A percentile compares a stretch with the other conserved stretches of the same genome.
phyloP scores from a whole-genome alignment of 2,113 vertebrate genomes.

The Phylloscopus trochiloides region DNA sequence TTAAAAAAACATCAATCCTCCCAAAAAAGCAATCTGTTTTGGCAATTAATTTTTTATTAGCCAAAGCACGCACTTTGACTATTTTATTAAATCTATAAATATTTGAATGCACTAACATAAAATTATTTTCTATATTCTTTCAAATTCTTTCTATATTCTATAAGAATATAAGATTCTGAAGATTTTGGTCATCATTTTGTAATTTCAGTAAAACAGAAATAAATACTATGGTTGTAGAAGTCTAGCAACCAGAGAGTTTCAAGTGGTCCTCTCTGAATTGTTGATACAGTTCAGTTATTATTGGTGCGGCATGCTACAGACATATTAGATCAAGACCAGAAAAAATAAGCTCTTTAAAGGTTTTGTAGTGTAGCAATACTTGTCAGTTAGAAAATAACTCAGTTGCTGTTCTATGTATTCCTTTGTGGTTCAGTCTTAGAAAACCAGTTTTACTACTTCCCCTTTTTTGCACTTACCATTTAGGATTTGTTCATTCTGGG shows the following conservation, averaged over 20 bases:
- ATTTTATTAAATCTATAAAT: not conserved
- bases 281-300: not conserved
- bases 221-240: not conserved
- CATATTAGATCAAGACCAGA: not conserved
- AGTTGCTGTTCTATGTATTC: not conserved
- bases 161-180: not conserved
- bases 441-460: not conserved
- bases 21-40: not conserved
- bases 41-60: not conserved
- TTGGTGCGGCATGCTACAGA: not conserved
- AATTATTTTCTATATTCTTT: not conserved
- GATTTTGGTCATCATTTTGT: not conserved
- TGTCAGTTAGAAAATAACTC: not conserved
- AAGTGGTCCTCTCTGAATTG: not conserved
- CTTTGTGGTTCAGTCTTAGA: not conserved
- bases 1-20: not conserved
- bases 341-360: not conserved
- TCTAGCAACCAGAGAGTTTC: not conserved
- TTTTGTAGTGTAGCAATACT: not conserved
- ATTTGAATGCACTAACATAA: not conserved
- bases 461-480: not conserved
- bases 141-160: not conserved
- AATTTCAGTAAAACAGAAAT: slow-evolving; percentile 1
- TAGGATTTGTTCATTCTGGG: not conserved
- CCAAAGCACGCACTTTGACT: not conserved